Conservation (phyloP, 2,113 vertebrate species). For the Scortum barcoo region DNA sequence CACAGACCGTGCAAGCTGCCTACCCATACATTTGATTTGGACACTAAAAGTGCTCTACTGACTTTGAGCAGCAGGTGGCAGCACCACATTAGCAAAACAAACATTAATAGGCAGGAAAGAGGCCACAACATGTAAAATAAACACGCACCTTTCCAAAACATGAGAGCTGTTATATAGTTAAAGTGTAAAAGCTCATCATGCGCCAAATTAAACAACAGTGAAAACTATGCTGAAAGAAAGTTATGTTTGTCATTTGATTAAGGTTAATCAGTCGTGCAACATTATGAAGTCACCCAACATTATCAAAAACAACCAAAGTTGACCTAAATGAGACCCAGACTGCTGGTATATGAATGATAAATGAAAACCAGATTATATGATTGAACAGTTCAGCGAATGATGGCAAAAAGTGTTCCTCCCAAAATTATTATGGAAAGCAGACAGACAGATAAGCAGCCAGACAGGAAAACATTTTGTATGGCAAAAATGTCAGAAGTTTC, state of each 20-base stretch:
- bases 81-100: slow-evolving; percentile 54
- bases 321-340: slow-evolving; percentile 14
- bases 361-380: background rate
- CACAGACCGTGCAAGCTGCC: background rate
- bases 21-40: background rate
- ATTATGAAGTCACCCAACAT: slow-evolving; percentile 9
- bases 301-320: background rate
- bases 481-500: slow-evolving; percentile 49
- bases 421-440: slow-evolving; percentile 8
- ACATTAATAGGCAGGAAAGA: background rate
- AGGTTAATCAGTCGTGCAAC: slow-evolving; percentile 2
- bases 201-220: background rate
- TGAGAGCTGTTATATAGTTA: background rate
- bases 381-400: background rate
- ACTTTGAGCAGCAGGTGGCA: slow-evolving; percentile 71
- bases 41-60: background rate
- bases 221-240: background rate
- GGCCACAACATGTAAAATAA: background rate
- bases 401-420: no score
- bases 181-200: background rate
- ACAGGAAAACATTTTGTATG: slow-evolving; percentile 26
- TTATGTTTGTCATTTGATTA: background rate
- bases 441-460: background rate
- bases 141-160: background rate
- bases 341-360: slow-evolving; percentile 13